Evolutionary conservation across 2,888 invertebrate species (phyloP).

Genomic region (Ctenicera cuprea): DNA sequence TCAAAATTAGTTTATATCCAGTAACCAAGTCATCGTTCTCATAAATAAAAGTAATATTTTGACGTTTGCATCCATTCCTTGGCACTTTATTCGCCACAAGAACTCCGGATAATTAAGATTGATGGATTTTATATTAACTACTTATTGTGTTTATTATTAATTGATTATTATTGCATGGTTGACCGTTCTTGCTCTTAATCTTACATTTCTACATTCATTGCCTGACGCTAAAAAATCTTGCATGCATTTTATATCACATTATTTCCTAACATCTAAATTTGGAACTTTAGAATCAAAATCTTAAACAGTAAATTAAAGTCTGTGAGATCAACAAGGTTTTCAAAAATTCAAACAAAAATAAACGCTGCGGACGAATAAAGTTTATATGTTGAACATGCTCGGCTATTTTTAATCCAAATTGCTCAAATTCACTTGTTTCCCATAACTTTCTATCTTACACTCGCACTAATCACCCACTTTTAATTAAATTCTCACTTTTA

Average conservation of each 20-base stretch:
- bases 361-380: conserved; percentile 14
- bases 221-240: neutral
- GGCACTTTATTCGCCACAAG: conserved; percentile 13
- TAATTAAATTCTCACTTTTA: neutral
- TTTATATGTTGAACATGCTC: conserved; percentile 7
- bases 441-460: neutral
- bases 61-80: conserved; percentile 18
- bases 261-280: neutral
- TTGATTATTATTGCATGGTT: neutral
- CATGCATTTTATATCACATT: neutral
- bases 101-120: neutral
- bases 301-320: neutral
- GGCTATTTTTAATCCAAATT: conserved; percentile 16
- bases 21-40: conserved; percentile 26
- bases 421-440: neutral
- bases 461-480: neutral
- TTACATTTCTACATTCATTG: too few species aligned
- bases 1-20: conserved; percentile 11
- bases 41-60: conserved; percentile 18
- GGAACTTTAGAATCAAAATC: neutral
- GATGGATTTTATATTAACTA: neutral
- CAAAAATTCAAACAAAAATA: conserved; percentile 20
- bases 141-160: neutral
- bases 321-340: conserved; percentile 13
- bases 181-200: neutral